Percentiles rank a stretch among this genome's conserved stretches.
These are phyloP conservation scores for Hycleus cichorii DNA, from an alignment of 1,140 invertebrate species.

Conservation along the genomic window DNA sequence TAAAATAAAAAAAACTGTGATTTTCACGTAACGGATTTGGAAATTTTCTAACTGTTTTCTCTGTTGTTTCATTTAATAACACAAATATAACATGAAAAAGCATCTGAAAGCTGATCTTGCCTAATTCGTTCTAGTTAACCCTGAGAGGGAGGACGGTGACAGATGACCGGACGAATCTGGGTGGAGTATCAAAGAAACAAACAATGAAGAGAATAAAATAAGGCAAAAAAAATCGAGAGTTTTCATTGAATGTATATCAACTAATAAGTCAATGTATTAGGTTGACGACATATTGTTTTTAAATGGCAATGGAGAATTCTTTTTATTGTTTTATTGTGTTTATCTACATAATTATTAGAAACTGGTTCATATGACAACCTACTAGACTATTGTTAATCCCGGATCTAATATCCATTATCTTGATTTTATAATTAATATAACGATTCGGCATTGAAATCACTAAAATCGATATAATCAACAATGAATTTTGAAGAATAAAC, in stretches of 20 bases:
- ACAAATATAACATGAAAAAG: not conserved
- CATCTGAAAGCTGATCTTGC: constrained; percentile 5
- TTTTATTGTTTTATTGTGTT: not conserved
- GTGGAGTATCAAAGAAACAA: constrained; percentile 6
- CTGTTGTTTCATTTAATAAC: too few species aligned
- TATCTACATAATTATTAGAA: constrained; percentile 11
- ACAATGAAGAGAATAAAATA: too few species aligned
- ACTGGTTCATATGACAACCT: constrained; percentile 14
- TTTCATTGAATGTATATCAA: too few species aligned
- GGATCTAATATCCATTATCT: constrained; percentile 3
- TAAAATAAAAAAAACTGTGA: too few species aligned
- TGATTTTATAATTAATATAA: not conserved
- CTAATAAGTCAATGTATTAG: too few species aligned
- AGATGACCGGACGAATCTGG: constrained; percentile 4
- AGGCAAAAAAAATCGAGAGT: too few species aligned
- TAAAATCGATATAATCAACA: too few species aligned
- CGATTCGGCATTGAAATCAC: too few species aligned
- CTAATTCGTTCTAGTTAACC: constrained; percentile 22
- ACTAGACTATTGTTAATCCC: constrained; percentile 6
- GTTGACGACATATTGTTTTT: not conserved
- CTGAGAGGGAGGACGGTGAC: constrained; percentile 9
- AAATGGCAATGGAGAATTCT: constrained; percentile 4
- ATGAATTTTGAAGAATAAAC: too few species aligned
- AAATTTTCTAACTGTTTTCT: too few species aligned
- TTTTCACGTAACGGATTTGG: too few species aligned